Conservation (phyloP, 2,888 invertebrate species). For the Liposcelis brunnea region DNA sequence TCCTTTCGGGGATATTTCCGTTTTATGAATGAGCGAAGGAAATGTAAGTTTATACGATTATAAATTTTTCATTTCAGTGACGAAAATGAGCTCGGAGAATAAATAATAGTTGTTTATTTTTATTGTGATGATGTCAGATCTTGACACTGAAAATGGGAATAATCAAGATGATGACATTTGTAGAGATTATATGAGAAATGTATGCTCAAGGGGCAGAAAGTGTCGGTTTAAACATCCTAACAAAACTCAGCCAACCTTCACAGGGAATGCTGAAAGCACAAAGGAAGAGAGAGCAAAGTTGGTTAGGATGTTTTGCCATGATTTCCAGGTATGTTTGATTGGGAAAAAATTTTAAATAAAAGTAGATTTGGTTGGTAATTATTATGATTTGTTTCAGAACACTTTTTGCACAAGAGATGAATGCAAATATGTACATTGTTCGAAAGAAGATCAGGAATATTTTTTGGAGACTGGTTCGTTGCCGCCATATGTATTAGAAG, state of each 20-base stretch:
- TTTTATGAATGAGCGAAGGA: too few relatives aligned
- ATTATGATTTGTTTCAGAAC: background rate
- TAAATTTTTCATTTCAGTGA: too few relatives aligned
- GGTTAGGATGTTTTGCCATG: background rate
- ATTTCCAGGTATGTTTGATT: slow-evolving; percentile 2
- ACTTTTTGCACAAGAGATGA: slow-evolving; percentile 1
- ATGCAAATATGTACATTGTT: slow-evolving; percentile 7
- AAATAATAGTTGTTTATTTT: too few relatives aligned
- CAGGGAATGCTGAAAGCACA: background rate
- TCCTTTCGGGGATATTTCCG: too few relatives aligned
- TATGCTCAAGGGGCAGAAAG: slow-evolving; percentile 2
- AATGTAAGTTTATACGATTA: too few relatives aligned
- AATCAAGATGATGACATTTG: slow-evolving; percentile 4
- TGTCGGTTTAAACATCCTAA: slow-evolving; percentile 2
- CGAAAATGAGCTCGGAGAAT: too few relatives aligned
- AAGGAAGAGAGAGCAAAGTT: slow-evolving; percentile 6
- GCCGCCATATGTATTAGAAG: slow-evolving; percentile 2
- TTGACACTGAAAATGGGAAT: background rate
- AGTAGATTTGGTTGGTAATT: background rate
- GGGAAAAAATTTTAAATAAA: too few relatives aligned
- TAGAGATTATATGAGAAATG: slow-evolving; percentile 7
- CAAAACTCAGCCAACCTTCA: background rate
- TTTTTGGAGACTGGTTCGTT: slow-evolving; percentile 1
- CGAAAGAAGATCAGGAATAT: slow-evolving; percentile 7
- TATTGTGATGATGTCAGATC: too few relatives aligned